These are phyloP conservation scores for Patiria pectinifera DNA, from an alignment of 53 echinoderm and acorn worm species.

Conservation along the genomic window DNA sequence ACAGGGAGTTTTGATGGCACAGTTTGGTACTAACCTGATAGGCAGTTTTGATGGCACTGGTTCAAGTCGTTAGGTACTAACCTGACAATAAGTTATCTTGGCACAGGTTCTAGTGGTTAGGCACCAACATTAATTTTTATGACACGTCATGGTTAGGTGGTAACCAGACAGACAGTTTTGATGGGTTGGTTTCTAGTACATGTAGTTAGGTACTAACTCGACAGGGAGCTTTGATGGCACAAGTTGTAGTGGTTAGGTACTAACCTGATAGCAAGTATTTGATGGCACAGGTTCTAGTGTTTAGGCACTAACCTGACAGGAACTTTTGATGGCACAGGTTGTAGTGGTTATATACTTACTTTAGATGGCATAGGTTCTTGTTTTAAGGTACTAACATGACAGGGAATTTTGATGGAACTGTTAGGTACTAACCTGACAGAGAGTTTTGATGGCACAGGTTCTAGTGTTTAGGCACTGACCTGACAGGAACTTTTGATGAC, in stretches of 20 bases:
- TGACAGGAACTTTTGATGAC: constrained; percentile 58
- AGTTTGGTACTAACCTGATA: constrained; percentile 48
- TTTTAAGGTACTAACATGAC: constrained; percentile 43
- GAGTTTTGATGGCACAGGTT: constrained; percentile 74
- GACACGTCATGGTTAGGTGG: no score
- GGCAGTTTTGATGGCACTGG: constrained; percentile 68
- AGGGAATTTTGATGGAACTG: constrained; percentile 64
- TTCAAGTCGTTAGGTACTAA: constrained; percentile 47
- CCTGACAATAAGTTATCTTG: constrained; percentile 65
- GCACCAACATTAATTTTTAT: no score
- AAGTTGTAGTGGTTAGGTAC: not conserved
- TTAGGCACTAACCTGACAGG: constrained; percentile 60
- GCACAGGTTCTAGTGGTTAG: constrained; percentile 75
- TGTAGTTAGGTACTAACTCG: no score
- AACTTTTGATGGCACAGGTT: constrained; percentile 73
- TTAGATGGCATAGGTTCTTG: no score
- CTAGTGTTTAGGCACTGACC: constrained; percentile 70
- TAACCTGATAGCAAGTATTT: constrained; percentile 58
- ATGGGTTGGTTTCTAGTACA: no score
- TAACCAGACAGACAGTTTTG: no score
- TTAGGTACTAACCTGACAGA: constrained; percentile 61
- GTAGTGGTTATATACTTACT: constrained; percentile 46
- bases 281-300: constrained; percentile 71
- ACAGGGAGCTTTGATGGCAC: no score
- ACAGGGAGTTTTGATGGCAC: no score